Conservation (phyloP, 2,888 invertebrate species). For the Herminia tarsipennalis region DNA sequence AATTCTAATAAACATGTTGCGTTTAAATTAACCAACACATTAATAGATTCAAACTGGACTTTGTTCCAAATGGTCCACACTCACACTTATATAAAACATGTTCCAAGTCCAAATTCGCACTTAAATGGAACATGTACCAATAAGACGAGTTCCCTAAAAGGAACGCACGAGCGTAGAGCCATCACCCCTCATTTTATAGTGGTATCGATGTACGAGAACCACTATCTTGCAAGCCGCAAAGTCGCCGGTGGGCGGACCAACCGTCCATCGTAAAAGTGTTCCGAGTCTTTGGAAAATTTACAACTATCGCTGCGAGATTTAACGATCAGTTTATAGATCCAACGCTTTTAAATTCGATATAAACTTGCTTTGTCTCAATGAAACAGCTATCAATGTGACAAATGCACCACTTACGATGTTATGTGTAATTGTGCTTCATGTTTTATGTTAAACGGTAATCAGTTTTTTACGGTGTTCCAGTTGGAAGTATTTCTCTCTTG, state of each 20-base stretch:
- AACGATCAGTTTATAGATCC: slow-evolving; percentile 83
- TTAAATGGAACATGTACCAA: slow-evolving; percentile 20
- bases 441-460: slow-evolving; percentile 44
- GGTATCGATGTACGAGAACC: slow-evolving; percentile 63
- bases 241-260: slow-evolving; percentile 76
- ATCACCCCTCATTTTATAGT: slow-evolving; percentile 66
- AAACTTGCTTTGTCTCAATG: slow-evolving; percentile 75
- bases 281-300: slow-evolving; percentile 77
- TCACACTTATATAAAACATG: slow-evolving; percentile 11
- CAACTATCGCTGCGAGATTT: slow-evolving; percentile 81
- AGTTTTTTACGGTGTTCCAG: slow-evolving; percentile 28
- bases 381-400: slow-evolving; percentile 61
- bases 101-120: slow-evolving; percentile 14
- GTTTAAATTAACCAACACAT: neutral
- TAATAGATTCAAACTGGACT: neutral
- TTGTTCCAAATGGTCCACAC: slow-evolving; percentile 16
- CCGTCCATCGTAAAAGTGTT: slow-evolving; percentile 76
- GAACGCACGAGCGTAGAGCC: slow-evolving; percentile 33
- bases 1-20: slow-evolving; percentile 1
- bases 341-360: slow-evolving; percentile 76
- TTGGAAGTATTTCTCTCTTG: slow-evolving; percentile 11
- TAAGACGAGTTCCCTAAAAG: slow-evolving; percentile 34
- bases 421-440: slow-evolving; percentile 51
- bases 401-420: slow-evolving; percentile 56
- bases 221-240: slow-evolving; percentile 70